Evolutionary conservation across 2,888 invertebrate species (phyloP).

Genomic region (Oligia fasciuncula): DNA sequence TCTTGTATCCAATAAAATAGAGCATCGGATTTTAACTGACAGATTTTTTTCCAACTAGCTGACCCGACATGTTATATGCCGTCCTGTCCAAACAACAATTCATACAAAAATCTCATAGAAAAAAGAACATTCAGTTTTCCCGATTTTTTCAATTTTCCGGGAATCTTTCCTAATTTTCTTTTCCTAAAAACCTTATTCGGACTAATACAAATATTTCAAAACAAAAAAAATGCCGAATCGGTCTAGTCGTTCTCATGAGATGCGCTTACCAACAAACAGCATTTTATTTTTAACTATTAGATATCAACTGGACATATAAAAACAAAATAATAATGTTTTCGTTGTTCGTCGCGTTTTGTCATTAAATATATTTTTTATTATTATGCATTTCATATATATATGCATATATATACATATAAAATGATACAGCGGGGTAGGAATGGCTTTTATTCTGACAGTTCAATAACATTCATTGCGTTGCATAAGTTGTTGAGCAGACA

Average conservation of each 20-base stretch:
- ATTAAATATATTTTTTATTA: too few relatives aligned
- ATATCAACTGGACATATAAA: neutral
- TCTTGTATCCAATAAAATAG: neutral
- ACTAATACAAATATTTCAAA: neutral
- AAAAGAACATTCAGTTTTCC: neutral
- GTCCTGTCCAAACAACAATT: neutral
- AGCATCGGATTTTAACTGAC: neutral
- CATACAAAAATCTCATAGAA: neutral
- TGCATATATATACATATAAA: too few relatives aligned
- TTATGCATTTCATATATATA: neutral
- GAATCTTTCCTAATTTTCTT: neutral
- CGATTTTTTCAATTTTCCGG: neutral
- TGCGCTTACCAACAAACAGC: neutral
- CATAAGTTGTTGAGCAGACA: too few relatives aligned
- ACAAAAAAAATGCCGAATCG: neutral
- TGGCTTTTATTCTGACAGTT: too few relatives aligned
- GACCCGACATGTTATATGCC: neutral
- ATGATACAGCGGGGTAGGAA: too few relatives aligned
- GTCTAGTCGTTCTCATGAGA: neutral
- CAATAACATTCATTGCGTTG: too few relatives aligned
- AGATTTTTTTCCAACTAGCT: neutral
- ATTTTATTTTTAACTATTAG: neutral
- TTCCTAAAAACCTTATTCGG: neutral
- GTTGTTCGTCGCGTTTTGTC: too few relatives aligned
- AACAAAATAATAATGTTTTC: too few relatives aligned